Evolutionary conservation across 2,797 vertebrate species (phyloP).

Genomic region (Chromobotia macracanthus): DNA sequence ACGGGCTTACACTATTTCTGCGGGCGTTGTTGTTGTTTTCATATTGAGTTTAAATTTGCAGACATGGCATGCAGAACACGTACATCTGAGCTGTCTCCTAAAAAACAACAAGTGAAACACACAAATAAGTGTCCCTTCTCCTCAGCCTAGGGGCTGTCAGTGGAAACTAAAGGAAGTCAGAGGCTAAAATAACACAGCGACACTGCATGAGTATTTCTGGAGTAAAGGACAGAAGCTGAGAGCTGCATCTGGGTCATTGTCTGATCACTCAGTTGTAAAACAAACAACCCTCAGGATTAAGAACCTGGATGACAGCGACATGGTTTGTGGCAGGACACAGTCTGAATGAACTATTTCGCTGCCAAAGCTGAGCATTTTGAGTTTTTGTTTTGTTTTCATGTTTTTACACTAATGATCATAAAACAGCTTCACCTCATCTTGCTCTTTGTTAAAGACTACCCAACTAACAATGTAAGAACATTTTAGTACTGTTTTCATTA

Average conservation of each 20-base stretch:
- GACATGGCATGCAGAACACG: slow-evolving; percentile 4
- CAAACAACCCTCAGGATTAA: slow-evolving; percentile 2
- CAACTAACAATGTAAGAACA: no score
- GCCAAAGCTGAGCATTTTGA: not conserved
- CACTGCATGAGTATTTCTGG: slow-evolving; percentile 2
- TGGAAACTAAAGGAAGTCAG: slow-evolving; percentile 10
- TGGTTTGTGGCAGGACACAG: not conserved
- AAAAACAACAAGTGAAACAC: slow-evolving; percentile 15
- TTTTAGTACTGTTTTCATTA: no score
- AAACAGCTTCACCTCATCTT: not conserved
- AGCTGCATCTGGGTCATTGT: slow-evolving; percentile 21
- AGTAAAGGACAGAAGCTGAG: slow-evolving; percentile 24
- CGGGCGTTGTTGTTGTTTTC: not conserved
- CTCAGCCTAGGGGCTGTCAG: slow-evolving; percentile 16
- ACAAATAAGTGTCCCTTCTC: slow-evolving; percentile 30
- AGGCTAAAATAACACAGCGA: slow-evolving; percentile 24
- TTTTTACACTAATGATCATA: not conserved
- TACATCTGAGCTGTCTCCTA: slow-evolving; percentile 10
- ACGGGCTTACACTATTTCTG: slow-evolving; percentile 8
- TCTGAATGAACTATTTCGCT: slow-evolving; percentile 16
- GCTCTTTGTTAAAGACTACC: no score
- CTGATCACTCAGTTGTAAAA: slow-evolving; percentile 37
- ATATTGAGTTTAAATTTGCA: slow-evolving; percentile 33
- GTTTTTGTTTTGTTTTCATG: no score
- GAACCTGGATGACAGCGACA: not conserved